Evolutionary conservation across 1,140 invertebrate species (phyloP), one percentile per base, ranked within the genome.

Genomic region (Hyphantria cunea): DNA sequence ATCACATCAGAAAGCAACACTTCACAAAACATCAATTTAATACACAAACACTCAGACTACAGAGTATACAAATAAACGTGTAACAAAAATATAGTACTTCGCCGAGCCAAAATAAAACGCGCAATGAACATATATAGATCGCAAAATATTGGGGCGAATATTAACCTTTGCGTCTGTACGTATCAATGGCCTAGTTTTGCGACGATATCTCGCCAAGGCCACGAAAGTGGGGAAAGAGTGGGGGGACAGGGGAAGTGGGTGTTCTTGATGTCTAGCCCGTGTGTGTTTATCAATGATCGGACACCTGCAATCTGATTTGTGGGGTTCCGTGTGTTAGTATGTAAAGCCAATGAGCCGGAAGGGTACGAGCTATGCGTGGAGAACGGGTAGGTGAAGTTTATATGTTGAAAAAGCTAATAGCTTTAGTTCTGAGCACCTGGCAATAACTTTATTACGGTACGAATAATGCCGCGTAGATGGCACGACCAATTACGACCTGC

Each of bases 121-220:
- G 37, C 42, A 67, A 67, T 67, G 59, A 60, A 34, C 48, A 48
- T 42, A 44, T 41, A 51, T 67, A 56, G 56, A 51, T 67, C 64
- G 56, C 64, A 49, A 66, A 63, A 52, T 62, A 62, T 67, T 63
- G 48, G 53, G 53, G 17, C 41, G 37, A 13, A 44, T 15, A 33
- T 41, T 9, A 31, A 42, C 33, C 51, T 25, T 25, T 62, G 37
- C 44, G 47, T 39, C 25, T 25, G 41, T 39, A 44, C 49, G 45
- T 62, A 62, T 62, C 58, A 60, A 41, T 67, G 64, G 25, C 64
- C 64, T 53, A 66, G 58, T 66, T 66, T 55, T 52, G 11, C 64
- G 50, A 41, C 53, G 58, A 60, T 70, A 70, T 67, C 68, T 67
- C n/a, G 10, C 54, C 64, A 70, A 70, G 68, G 64, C 59, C 48